Base-by-base conservation (phyloP, 2,113 vertebrate genomes). In the Indicator maculatus region DNA sequence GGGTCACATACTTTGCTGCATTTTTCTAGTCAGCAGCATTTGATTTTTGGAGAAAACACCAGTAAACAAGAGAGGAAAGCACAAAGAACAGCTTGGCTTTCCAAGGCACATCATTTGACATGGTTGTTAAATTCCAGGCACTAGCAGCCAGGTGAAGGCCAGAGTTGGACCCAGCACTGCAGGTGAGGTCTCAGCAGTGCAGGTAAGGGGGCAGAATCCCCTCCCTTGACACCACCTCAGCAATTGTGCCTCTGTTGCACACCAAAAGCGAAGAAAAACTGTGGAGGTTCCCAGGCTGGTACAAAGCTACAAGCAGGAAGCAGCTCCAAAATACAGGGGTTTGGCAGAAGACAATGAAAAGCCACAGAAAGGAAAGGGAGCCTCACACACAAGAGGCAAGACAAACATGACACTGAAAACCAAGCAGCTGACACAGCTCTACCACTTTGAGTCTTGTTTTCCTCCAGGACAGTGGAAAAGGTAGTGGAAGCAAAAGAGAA, bases 281-380 rank as follows among this genome's bases (percentile, higher is more conserved):
- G 6, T 50, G 28, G 26, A 80, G 41, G 63, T 93, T 80, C 86
- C 76, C 79, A 89, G 81, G 83, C 15, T 71, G 70, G 88, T 84
- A 85, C 27, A 82, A 87, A 92, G 85, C 28, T 64, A 6, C 50
- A 85, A 12, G 88, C 59, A 94, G 64, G 52, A 96, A 95, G 67
- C 4, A 3, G 85, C 15, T 74, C 67, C 83, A 77, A 89, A 84
- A 91, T 30, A 71, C 45, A 64, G 24, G 16, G 15, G 31, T 67
- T 95, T 94, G 75, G 70, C 79, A 92, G n/a, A 76, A 74, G 74
- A 89, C 55, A 93, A 21, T 12, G 59, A 77, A 71, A 95, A 89
- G 80, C 28, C 66, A 91, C 75, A 88, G 44, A 90, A 18, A 60
- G 86, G 33, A 75, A 87, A 59, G 19, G 86, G 31, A 93, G 52